phyloP scores from a whole-genome alignment of 2,113 vertebrate genomes.

The Ammodytes marinus region DNA sequence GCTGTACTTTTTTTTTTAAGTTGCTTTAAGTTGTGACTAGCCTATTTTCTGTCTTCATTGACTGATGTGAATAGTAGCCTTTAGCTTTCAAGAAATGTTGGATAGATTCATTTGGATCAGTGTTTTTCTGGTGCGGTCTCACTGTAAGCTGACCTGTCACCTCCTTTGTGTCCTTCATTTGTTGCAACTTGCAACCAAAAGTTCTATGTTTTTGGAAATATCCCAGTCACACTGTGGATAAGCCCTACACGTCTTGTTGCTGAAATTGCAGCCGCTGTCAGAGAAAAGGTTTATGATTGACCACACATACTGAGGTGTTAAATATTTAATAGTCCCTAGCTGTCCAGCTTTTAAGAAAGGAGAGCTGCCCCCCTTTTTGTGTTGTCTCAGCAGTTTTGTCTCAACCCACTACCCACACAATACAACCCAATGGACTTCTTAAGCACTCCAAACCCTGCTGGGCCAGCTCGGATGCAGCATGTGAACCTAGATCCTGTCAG shows the following conservation, averaged over 20 bases:
- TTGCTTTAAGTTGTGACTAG: too few relatives aligned
- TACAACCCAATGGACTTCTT: conserved; percentile 40
- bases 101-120: not conserved
- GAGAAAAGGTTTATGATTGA: conserved; percentile 49
- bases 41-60: too few relatives aligned
- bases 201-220: not conserved
- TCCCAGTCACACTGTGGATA: not conserved
- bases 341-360: conserved; percentile 40
- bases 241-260: not conserved
- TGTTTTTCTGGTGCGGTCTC: not conserved
- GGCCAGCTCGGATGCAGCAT: conserved; percentile 3
- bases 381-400: conserved; percentile 59
- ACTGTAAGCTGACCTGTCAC: conserved; percentile 12
- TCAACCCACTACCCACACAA: conserved; percentile 9
- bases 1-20: too few relatives aligned
- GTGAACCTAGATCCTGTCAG: conserved; percentile 10
- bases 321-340: conserved; percentile 59
- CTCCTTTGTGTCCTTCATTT: conserved; percentile 12
- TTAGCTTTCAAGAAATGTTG: not conserved
- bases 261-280: conserved; percentile 3
- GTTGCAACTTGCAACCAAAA: not conserved
- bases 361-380: conserved; percentile 19
- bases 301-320: conserved; percentile 39
- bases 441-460: not conserved
- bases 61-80: not conserved